A percentile compares a stretch with the other conserved stretches of the same genome.
These are phyloP conservation scores for Glossophaga mutica DNA, from an alignment of 2,797 vertebrate species.

Conservation along the genomic window DNA sequence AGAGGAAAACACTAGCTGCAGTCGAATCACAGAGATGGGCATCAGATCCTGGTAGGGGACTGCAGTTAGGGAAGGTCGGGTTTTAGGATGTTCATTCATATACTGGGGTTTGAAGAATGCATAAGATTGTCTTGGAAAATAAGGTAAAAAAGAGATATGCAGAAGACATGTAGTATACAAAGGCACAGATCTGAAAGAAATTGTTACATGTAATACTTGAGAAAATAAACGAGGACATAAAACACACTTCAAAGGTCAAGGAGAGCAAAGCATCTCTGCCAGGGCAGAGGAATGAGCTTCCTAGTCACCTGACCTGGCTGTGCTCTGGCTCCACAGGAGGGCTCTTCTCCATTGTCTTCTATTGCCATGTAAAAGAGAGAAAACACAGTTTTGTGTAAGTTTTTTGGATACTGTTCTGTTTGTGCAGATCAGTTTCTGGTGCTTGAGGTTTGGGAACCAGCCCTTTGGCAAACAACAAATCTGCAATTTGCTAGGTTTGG, in stretches of 20 bases:
- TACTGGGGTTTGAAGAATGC: background rate
- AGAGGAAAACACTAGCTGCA: background rate
- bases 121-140: background rate
- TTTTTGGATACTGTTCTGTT: background rate
- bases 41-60: rapidly evolving
- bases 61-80: background rate
- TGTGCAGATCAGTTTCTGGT: background rate
- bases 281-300: background rate
- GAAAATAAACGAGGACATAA: background rate
- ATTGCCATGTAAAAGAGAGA: background rate
- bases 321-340: background rate
- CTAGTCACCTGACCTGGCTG: background rate
- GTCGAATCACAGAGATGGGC: background rate
- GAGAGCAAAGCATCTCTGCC: background rate
- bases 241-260: background rate
- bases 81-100: background rate
- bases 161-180: background rate
- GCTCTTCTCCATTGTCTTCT: background rate
- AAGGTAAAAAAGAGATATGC: background rate
- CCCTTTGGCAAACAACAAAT: background rate
- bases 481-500: background rate
- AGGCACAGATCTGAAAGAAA: background rate
- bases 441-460: background rate
- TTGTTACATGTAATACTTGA: background rate
- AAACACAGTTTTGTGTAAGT: background rate